Evolutionary conservation across 2,888 invertebrate species (phyloP), one percentile per base, ranked within the genome.

Genomic region (Drosophila parthenogenetica): DNA sequence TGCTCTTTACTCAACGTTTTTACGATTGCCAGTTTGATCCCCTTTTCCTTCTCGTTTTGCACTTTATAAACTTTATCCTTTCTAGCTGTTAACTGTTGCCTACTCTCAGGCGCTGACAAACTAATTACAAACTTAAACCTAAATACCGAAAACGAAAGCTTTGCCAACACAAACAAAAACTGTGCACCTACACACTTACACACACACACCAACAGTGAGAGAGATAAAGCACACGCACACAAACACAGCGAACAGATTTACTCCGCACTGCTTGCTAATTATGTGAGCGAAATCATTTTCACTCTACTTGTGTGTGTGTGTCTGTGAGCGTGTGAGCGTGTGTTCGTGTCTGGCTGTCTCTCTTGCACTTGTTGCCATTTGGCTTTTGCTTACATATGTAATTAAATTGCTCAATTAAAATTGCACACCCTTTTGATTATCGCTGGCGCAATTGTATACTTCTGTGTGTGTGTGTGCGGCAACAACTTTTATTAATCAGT

Each of bases 341-440:
- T 39, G 37, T 55, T 25, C 17, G 45, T 45, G 40, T 14, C 22
- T 37, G 14, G 16, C 54, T 7, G 40, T 53, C 53, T 17, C 45
- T 10, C 13, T 51, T 25, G 40, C 71, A 71, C 46, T 63, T 62
- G 49, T 54, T 63, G 61, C 68, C 68, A 65, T 66, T 79, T 68
- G 66, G 72, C 76, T 77, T 89, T 84, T 89, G 89, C 86, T 87
- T 87, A 82, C 86, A 87, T 87, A 89, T 90, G 90, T 90, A 91
- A 90, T 90, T 91, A 90, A 91, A 91, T 91, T 90, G 91, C 82
- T 91, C 91, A 90, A 90, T 90, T 90, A 90, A 90, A 90, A 90
- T 90, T 90, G 90, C 91, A 90, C 91, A 90, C 91, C 87, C 91
- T 90, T 90, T 90, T 90, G 91, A 90, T 90, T 90, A 91, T 91